Conservation (phyloP, 2,797 vertebrate genomes). For the Pyrocephalus nanus region DNA sequence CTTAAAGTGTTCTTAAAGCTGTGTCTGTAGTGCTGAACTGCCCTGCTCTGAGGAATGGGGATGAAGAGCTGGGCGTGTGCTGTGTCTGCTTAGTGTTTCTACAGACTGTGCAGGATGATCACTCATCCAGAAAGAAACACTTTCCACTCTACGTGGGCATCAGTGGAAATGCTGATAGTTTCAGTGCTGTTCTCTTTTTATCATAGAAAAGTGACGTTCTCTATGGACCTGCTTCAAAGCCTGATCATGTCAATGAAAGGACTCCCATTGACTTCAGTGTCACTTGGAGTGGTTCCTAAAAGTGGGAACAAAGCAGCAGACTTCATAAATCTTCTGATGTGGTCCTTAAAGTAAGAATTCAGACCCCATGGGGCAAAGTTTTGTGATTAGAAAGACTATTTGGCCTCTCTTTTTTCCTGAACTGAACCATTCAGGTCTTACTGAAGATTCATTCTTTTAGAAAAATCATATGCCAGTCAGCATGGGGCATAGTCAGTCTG, state of each 20-base stretch:
- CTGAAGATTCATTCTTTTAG: conserved; percentile 19
- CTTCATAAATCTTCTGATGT: conserved; percentile 47
- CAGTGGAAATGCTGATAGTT: conserved; percentile 11
- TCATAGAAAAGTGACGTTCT: neutral
- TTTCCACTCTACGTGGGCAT: neutral
- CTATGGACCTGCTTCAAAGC: conserved; percentile 29
- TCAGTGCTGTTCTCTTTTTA: conserved; percentile 4
- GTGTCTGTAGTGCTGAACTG: neutral
- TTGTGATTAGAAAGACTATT: conserved; percentile 33
- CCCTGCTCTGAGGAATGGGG: neutral
- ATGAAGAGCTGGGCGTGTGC: neutral
- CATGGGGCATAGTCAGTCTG: neutral
- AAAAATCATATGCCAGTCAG: conserved; percentile 19
- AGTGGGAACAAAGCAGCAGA: conserved; percentile 45
- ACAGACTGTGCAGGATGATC: neutral
- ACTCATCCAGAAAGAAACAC: neutral
- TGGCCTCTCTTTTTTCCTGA: conserved; percentile 21
- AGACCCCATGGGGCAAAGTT: conserved; percentile 36
- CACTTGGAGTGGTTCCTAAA: conserved; percentile 49
- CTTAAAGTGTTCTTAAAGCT: neutral
- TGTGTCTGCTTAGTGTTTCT: conserved; percentile 30
- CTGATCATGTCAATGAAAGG: conserved; percentile 6
- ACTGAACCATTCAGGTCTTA: conserved; percentile 1
- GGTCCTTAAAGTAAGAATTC: conserved; percentile 37
- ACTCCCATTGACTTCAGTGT: conserved; percentile 28